These are phyloP conservation scores for Amblyopsis rosae DNA, from an alignment of 2,113 vertebrate species.

Conservation along the genomic window DNA sequence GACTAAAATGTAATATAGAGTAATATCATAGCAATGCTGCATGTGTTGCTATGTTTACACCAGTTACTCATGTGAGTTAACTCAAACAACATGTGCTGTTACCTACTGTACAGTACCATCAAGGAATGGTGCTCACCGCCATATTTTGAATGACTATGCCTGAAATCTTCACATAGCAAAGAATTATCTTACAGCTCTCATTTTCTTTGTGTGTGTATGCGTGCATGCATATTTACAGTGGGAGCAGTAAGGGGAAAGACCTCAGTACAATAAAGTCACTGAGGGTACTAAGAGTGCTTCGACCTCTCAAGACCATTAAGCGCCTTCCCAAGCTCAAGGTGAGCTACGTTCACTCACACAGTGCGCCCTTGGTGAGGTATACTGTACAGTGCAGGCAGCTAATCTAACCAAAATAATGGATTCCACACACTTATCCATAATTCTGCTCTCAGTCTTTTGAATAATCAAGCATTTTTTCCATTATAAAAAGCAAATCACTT, in stretches of 20 bases:
- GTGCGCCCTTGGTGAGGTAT: not conserved
- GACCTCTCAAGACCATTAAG: conserved; percentile 96
- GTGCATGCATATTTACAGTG: conserved; percentile 64
- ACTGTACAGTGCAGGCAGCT: not conserved
- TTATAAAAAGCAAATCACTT: too few relatives aligned
- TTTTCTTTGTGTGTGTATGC: conserved; percentile 18
- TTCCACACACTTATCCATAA: too few relatives aligned
- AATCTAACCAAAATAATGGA: not conserved
- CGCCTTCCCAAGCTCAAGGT: conserved; percentile 96
- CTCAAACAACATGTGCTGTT: conserved; percentile 42
- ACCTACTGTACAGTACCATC: conserved; percentile 16
- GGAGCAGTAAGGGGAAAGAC: conserved; percentile 93
- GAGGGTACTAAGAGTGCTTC: conserved; percentile 89
- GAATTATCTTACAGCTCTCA: conserved; percentile 22
- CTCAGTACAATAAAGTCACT: conserved; percentile 97
- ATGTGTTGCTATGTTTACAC: conserved; percentile 70
- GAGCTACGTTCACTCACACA: not conserved
- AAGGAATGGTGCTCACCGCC: conserved; percentile 58
- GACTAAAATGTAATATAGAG: conserved; percentile 7
- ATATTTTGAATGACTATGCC: conserved; percentile 53
- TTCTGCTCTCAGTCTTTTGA: too few relatives aligned
- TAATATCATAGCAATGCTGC: conserved; percentile 62
- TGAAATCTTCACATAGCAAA: conserved; percentile 4
- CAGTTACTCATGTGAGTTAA: conserved; percentile 74
- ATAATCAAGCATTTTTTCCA: too few relatives aligned